Evolutionary conservation across 2,888 invertebrate genomes (phyloP).

Genomic region (Blomia tropicalis): DNA sequence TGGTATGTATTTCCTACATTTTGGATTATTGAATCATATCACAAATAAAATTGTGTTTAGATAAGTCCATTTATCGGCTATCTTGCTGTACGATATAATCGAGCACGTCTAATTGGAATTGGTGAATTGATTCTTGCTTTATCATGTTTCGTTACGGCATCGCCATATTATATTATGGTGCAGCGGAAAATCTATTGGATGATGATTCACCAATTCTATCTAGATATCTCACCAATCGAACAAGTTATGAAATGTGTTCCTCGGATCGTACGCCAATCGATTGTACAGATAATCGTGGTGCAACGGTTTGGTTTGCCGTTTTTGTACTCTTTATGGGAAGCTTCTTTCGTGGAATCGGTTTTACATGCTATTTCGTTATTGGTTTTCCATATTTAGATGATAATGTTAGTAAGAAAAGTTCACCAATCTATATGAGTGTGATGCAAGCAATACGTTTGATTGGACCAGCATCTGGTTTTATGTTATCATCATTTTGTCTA

Average conservation of each 20-base stretch:
- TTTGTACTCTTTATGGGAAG: constrained; percentile 27
- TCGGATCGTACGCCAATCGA: neutral
- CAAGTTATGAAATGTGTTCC: neutral
- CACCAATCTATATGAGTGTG: constrained; percentile 19
- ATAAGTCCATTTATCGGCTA: neutral
- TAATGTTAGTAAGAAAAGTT: constrained; percentile 28
- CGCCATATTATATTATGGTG: constrained; percentile 29
- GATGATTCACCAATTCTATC: constrained; percentile 25
- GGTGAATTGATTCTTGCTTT: constrained; percentile 24
- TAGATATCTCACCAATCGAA: neutral
- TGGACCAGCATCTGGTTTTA: constrained; percentile 30
- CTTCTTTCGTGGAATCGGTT: constrained; percentile 29
- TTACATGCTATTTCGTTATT: constrained; percentile 27
- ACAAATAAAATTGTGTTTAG: neutral
- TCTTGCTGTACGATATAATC: constrained; percentile 20
- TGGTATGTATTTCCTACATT: neutral
- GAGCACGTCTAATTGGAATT: constrained; percentile 24
- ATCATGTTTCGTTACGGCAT: constrained; percentile 25
- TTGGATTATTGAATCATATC: neutral
- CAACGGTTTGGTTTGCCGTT: constrained; percentile 23
- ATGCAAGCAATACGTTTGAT: constrained; percentile 27
- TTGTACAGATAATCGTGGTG: neutral
- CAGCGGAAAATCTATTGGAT: constrained; percentile 23
- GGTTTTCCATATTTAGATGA: constrained; percentile 29
- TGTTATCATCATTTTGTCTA: constrained; percentile 29